Base-by-base conservation (phyloP, 2,797 vertebrate species). In the Oophaga sylvatica region DNA sequence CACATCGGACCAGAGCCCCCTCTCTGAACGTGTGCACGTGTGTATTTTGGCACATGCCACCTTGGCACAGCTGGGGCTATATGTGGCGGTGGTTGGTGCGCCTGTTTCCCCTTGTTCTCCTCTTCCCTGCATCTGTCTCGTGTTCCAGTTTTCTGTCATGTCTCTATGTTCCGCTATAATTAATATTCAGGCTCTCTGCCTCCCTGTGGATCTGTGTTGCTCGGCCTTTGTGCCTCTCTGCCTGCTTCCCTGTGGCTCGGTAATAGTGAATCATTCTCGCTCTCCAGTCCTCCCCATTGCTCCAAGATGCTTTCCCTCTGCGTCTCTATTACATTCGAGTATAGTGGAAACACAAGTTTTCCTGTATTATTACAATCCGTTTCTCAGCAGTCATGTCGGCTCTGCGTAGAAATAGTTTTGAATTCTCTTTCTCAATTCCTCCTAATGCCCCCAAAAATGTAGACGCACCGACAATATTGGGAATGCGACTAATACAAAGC, bases 231-330 rank as follows among this genome's bases (percentile, higher is more conserved):
- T 84, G 86, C 81, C 35, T 60, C 65, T 84, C 57, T 80, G 60
- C 31, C 87, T 35, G 87, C 87, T 81, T 87, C 81, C 81, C 87
- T 56, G 81, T 84, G 65, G 87, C 35, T 84, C 56, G 29, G 86
- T 87, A 84, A 80, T 84, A 53, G 81, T 78, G 26, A 62, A 68
- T 68, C 86, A 56, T 87, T 83, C 70, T 71, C 81, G 16, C 76
- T 88, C 76, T 60, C 65, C 35, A 65, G 45, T 68, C 63, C 76
- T 81, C 62, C 87, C 87, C 48, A 41, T 81, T 26, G 60, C 86
- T 83, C 29, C 26, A 7, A 48, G 56, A 67, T 78, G 67, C 59
- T 16, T 65, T 35, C 77, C 60, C 67, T 10, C 83, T 82, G 53
- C 53, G 56, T 48, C 26, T 85, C 26, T 59, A 81, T 87, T 83